These are phyloP conservation scores for Phenacoccus solenopsis DNA, from an alignment of 1,140 invertebrate genomes.

Conservation along the genomic window DNA sequence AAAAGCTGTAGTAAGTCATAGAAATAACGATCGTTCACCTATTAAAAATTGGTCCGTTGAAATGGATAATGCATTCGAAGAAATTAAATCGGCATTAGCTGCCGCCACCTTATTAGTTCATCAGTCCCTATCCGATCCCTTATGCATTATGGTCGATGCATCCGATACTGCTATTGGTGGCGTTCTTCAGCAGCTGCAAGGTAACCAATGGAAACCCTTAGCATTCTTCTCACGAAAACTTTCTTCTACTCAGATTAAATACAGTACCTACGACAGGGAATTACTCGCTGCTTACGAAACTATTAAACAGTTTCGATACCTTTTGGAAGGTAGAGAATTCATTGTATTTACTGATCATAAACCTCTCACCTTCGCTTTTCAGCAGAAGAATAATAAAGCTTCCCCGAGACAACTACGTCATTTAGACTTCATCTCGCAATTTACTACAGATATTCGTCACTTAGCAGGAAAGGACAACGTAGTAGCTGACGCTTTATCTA, in stretches of 20 bases:
- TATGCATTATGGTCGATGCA: no score
- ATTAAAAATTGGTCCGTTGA: no score
- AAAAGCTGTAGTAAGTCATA: no score
- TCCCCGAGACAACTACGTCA: constrained; percentile 27
- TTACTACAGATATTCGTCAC: constrained; percentile 6
- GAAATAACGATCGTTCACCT: no score
- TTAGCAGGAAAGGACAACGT: background rate
- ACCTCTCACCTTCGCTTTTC: constrained; percentile 27
- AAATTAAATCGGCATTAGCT: no score
- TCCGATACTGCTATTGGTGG: constrained; percentile 27
- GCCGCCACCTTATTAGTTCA: no score
- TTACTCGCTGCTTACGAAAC: constrained; percentile 36
- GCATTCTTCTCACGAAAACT: constrained; percentile 35
- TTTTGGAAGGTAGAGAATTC: constrained; percentile 33
- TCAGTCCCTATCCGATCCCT: no score
- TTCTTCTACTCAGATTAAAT: constrained; percentile 29
- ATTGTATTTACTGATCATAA: constrained; percentile 34
- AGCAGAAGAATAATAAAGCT: constrained; percentile 28
- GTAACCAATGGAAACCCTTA: constrained; percentile 28
- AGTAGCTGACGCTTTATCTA: background rate
- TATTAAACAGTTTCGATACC: constrained; percentile 34
- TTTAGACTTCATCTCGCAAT: constrained; percentile 30
- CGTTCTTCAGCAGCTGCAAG: constrained; percentile 26
- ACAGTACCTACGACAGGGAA: constrained; percentile 36
- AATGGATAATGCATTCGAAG: no score